Conservation (phyloP, 2,888 invertebrate genomes). For the Tinea pellionella region DNA sequence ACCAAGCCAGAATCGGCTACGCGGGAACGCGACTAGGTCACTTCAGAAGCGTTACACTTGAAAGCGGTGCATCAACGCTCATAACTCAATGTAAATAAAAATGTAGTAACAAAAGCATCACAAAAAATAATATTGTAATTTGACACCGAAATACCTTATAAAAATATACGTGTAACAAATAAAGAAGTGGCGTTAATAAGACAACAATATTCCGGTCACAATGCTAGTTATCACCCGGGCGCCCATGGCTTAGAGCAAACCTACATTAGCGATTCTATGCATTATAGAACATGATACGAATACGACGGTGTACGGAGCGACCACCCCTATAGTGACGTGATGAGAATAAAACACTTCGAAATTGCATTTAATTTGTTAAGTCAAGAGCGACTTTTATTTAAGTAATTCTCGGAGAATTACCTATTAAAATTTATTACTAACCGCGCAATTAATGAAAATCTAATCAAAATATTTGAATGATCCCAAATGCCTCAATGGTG, state of each 20-base stretch:
- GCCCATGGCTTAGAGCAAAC: background rate
- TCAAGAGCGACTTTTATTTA: too few species aligned
- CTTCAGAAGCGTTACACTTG: too few species aligned
- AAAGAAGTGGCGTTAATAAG: background rate
- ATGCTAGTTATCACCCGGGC: slow-evolving; percentile 5
- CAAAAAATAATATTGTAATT: background rate
- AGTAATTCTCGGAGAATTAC: too few species aligned
- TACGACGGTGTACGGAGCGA: background rate
- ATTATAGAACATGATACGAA: slow-evolving; percentile 6
- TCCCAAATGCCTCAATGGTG: too few species aligned
- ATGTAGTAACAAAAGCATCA: background rate
- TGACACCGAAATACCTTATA: background rate
- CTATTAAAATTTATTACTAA: too few species aligned
- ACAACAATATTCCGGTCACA: slow-evolving; percentile 2
- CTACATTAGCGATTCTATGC: slow-evolving; percentile 9
- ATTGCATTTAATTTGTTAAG: background rate
- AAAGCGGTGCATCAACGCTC: too few species aligned
- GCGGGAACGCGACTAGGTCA: too few species aligned
- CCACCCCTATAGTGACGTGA: slow-evolving; percentile 8
- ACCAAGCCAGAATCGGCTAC: too few species aligned
- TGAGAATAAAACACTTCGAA: background rate
- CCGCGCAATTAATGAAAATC: too few species aligned
- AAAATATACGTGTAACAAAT: background rate
- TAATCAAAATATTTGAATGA: too few species aligned
- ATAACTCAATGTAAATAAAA: background rate